These are phyloP conservation scores for Scartelaos histophorus DNA, from an alignment of 2,113 vertebrate species.

Conservation along the genomic window DNA sequence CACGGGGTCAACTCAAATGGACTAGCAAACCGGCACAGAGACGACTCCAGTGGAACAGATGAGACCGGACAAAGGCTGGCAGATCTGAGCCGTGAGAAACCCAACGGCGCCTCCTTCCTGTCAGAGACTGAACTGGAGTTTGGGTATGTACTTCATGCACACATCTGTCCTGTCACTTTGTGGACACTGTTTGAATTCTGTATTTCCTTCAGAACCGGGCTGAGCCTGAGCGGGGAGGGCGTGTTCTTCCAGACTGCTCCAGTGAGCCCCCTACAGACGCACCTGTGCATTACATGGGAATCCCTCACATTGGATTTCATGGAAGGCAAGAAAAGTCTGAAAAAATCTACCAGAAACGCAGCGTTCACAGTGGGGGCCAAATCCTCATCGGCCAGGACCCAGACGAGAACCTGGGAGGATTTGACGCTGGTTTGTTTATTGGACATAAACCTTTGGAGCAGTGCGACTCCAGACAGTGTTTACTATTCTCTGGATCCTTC, in stretches of 20 bases:
- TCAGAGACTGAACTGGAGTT: too few relatives aligned
- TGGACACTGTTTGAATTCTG: too few relatives aligned
- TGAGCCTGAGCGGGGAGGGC: not conserved
- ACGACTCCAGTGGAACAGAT: not conserved
- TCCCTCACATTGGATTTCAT: conserved; percentile 25
- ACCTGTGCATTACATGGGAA: conserved; percentile 57
- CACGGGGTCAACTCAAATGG: not conserved
- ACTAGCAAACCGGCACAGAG: not conserved
- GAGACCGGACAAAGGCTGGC: not conserved
- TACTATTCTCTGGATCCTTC: too few relatives aligned
- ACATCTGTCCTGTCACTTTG: too few relatives aligned
- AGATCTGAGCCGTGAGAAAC: not conserved
- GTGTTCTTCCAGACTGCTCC: conserved; percentile 2
- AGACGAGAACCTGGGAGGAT: fast-evolving
- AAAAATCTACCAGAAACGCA: conserved; percentile 37
- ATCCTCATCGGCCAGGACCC: conserved; percentile 57
- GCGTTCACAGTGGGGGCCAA: fast-evolving
- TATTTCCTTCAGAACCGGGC: conserved; percentile 9
- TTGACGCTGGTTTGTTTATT: conserved; percentile 20
- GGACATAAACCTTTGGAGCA: conserved; percentile 52
- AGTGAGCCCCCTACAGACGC: conserved; percentile 26
- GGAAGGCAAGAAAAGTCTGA: conserved; percentile 34
- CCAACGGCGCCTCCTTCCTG: too few relatives aligned
- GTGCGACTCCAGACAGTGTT: conserved; percentile 31
- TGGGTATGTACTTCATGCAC: too few relatives aligned